Percentiles rank a stretch among this genome's conserved stretches.
These are phyloP conservation scores for Meloe dianella DNA, from an alignment of 2,888 invertebrate species.

Conservation along the genomic window DNA sequence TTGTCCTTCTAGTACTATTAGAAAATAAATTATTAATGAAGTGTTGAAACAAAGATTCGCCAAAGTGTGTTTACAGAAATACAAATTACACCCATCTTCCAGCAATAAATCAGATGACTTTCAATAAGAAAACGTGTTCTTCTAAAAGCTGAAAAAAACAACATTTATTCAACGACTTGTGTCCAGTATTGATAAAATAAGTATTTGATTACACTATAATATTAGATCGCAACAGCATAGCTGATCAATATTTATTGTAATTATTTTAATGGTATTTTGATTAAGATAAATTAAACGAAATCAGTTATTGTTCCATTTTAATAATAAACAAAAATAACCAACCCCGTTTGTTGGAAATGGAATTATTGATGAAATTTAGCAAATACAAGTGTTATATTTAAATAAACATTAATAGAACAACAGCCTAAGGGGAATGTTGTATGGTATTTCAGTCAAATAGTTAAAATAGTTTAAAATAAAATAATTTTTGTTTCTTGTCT, in stretches of 20 bases:
- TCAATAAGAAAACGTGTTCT: background rate
- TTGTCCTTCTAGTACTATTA: too few relatives aligned
- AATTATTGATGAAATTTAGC: background rate
- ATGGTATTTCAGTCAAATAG: background rate
- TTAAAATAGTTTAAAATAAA: background rate
- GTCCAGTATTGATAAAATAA: background rate
- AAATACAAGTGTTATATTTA: background rate
- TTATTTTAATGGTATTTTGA: background rate
- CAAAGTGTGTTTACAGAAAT: too few relatives aligned
- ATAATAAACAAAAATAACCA: background rate
- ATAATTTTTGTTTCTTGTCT: background rate
- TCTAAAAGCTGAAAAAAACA: too few relatives aligned
- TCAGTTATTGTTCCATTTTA: background rate
- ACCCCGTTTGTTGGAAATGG: background rate
- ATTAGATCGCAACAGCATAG: background rate
- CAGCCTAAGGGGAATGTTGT: too few relatives aligned
- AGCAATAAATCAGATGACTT: slow-evolving; percentile 24
- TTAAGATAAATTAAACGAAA: background rate
- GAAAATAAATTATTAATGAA: too few relatives aligned
- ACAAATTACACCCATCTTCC: slow-evolving; percentile 22
- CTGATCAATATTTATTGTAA: slow-evolving; percentile 2
- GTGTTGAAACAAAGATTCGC: too few relatives aligned
- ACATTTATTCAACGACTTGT: too few relatives aligned
- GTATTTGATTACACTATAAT: background rate
- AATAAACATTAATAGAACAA: background rate